Base-by-base conservation (phyloP, 2,888 invertebrate genomes). In the Sycophila texana region DNA sequence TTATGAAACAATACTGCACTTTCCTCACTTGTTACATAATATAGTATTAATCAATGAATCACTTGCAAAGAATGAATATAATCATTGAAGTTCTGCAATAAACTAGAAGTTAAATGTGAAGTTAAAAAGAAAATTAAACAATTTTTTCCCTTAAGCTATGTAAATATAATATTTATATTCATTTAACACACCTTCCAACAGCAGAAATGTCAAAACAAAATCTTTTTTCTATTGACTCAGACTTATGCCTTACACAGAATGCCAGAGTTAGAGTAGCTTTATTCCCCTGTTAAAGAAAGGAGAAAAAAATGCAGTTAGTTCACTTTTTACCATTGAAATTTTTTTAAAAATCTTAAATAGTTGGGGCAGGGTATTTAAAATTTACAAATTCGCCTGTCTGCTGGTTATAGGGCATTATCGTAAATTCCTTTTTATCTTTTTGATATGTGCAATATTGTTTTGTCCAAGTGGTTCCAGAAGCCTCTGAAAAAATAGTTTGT, bases 401-500 rank as follows among this genome's bases (percentile, higher is more conserved):
- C 92, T 98, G 98, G 92, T 96, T 98, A 93, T 96, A 98, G 71
- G 98, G 97, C 88, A 97, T 94, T 95, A 99, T 96, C 83, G 95
- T 94, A 89, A 99, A 96, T 90, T 95, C 94, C 88, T 96, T 95
- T 84, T 93, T 94, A 84, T 95, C 94, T 91, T 96, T 97, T 91
- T 96, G 95, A 93, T 98, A 99, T 88, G 95, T 96, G 92, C 98
- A 98, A 92, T 98, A 99, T 91, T 98, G 97, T 92, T 99, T 99
- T 87, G 95, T 97, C 99, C 99, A 99, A 88, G 97, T 97, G 85
- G 97, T 97, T 87, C 97, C 98, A 91, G 99, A 96, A 82, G 98
- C 98, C 93, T 97, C 97, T 97, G 92, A 82, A 92, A 92, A 82
- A 77, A 76, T 80, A 81, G 74, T 81, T 79, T 60, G 60, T 70